Evolutionary conservation across 2,113 vertebrate species (phyloP).

Genomic region (Lasiurus cinereus): DNA sequence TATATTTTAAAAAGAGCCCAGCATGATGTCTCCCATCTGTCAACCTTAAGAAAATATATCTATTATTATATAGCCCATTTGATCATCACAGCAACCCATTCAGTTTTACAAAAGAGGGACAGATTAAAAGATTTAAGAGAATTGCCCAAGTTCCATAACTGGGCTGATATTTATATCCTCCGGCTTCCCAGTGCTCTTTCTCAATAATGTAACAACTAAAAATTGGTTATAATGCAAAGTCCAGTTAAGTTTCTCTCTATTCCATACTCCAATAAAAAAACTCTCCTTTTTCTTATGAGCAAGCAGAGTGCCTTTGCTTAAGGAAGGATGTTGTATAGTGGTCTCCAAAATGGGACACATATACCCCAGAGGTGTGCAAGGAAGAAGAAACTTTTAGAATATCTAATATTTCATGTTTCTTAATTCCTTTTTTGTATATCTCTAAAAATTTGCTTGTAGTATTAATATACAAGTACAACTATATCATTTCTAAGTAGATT

Average conservation of each 20-base stretch:
- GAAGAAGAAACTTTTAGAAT: conserved; percentile 23
- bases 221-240: background rate
- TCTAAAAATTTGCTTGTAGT: background rate
- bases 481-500: background rate
- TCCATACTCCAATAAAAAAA: background rate
- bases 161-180: background rate
- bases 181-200: background rate
- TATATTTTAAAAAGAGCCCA: background rate
- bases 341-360: background rate
- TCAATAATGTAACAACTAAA: background rate
- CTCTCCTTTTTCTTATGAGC: background rate
- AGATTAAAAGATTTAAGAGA: background rate
- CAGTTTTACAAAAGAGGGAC: conserved; percentile 2
- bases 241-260: background rate
- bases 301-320: background rate
- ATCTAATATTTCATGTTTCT: conserved; percentile 18
- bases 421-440: background rate
- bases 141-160: background rate
- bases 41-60: background rate
- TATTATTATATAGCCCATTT: background rate
- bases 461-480: background rate
- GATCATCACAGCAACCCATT: background rate
- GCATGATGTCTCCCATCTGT: too few species aligned
- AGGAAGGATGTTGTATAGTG: background rate
- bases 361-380: background rate